These are phyloP conservation scores for Cantharis lateralis DNA, from an alignment of 2,888 invertebrate genomes.

Conservation along the genomic window DNA sequence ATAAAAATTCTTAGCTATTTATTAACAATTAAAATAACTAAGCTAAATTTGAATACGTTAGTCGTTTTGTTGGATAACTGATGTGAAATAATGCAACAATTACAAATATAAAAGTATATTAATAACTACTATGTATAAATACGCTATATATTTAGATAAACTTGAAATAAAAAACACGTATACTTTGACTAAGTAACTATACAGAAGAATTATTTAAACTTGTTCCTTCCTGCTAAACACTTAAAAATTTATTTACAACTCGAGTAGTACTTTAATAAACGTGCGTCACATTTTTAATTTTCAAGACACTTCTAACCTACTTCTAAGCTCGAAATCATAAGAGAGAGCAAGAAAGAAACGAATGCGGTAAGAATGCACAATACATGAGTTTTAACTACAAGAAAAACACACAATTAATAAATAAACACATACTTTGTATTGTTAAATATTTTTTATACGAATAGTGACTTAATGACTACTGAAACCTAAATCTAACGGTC, in stretches of 20 bases:
- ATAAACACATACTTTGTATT: constrained; percentile 22
- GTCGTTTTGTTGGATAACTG: neutral
- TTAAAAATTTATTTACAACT: neutral
- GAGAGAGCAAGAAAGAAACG: neutral
- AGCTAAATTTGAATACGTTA: constrained; percentile 22
- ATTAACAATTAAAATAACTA: constrained; percentile 28
- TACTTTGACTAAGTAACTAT: constrained; percentile 24
- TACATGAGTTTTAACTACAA: constrained; percentile 7
- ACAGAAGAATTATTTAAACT: constrained; percentile 8
- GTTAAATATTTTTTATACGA: constrained; percentile 24
- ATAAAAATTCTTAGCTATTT: constrained; percentile 20
- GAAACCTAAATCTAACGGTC: constrained; percentile 29
- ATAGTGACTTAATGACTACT: constrained; percentile 23
- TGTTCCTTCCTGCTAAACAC: neutral
- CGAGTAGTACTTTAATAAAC: neutral
- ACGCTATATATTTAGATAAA: neutral
- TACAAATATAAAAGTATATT: constrained; percentile 20
- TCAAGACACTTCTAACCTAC: neutral
- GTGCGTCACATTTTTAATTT: neutral
- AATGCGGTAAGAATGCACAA: neutral
- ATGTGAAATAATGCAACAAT: constrained; percentile 10
- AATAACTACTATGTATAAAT: constrained; percentile 11
- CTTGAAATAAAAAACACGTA: constrained; percentile 24
- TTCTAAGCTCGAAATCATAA: neutral
- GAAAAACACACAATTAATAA: constrained; percentile 27